Evolutionary conservation across 2,888 invertebrate species (phyloP), one percentile per base, ranked within the genome.

Genomic region (Apantesis nais): DNA sequence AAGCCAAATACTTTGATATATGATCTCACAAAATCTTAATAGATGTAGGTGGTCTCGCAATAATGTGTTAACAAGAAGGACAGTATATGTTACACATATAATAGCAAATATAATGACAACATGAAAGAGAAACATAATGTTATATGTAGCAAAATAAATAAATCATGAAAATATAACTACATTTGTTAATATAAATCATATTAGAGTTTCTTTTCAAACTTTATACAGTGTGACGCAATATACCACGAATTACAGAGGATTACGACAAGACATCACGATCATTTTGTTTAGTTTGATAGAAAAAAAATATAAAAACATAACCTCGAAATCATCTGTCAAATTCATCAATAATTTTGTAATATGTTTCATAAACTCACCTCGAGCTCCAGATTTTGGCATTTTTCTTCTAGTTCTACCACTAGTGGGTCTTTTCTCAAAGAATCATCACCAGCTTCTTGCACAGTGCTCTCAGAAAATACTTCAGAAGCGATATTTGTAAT

Each of bases 401-500:
- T 92, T 64, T 94, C 94, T 83, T 96, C 94, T 76, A 96, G 92
- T 78, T 96, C 95, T 78, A 95, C 93, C 41, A 93, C 90, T 79
- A 92, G 72, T 76, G 89, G 68, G 52, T 88, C 86, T 41, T 71
- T 78, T 73, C 75, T 82, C 64, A 85, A 75, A 67, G 86, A 76
- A 78, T 82, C 85, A 74, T 87, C 89, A 52, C 74, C 85, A 71
- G 80, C 75, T 82, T 89, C 88, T 85, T 96, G 96, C 73, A 94
- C 96, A 84, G 96, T 95, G 77, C 95, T 96, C 84, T 98, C 98
- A 78, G 97, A 97, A 88, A 99, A 95, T 83, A 98, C 98, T 93
- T 98, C 98, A 89, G 97, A 97, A 73, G 98, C 98, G 86, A 98
- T 97, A 94, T 96, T 98, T 52, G 97, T 96, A 85, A 99, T 96